phyloP scores from a whole-genome alignment of 2,113 vertebrate genomes.

The Phyllostomus discolor region DNA sequence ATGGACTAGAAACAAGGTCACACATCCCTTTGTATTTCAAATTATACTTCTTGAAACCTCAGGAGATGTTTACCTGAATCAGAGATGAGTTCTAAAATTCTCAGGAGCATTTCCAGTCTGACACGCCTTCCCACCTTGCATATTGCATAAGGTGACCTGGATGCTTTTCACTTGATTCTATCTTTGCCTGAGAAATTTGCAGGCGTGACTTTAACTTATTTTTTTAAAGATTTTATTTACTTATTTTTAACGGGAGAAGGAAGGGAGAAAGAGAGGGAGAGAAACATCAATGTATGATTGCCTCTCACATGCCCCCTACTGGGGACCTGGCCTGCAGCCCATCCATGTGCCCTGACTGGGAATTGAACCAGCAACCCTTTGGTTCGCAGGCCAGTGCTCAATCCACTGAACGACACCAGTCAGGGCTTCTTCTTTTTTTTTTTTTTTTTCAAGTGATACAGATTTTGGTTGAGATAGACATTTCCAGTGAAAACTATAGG shows the following conservation, averaged over 20 bases:
- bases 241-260: too few species aligned
- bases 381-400: too few species aligned
- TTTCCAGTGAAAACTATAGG: neutral
- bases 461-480: neutral
- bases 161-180: slow-evolving; percentile 12
- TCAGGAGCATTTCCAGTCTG: slow-evolving; percentile 15
- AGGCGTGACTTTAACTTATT: neutral
- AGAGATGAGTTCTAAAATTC: slow-evolving; percentile 8
- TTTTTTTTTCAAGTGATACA: neutral
- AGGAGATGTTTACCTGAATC: neutral
- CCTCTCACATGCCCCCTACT: too few species aligned
- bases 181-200: slow-evolving; percentile 42
- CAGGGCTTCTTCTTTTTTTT: too few species aligned
- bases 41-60: neutral
- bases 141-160: slow-evolving; percentile 27
- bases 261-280: too few species aligned
- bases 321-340: too few species aligned
- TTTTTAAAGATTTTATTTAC: neutral
- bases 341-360: too few species aligned
- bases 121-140: neutral
- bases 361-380: too few species aligned
- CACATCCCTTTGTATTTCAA: neutral
- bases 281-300: too few species aligned
- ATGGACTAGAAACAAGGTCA: neutral
- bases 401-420: too few species aligned